A percentile compares a stretch with the other conserved stretches of the same genome.
Evolutionary conservation across 2,888 invertebrate genomes (phyloP).

Genomic region (Sinhomidia bicolor): DNA sequence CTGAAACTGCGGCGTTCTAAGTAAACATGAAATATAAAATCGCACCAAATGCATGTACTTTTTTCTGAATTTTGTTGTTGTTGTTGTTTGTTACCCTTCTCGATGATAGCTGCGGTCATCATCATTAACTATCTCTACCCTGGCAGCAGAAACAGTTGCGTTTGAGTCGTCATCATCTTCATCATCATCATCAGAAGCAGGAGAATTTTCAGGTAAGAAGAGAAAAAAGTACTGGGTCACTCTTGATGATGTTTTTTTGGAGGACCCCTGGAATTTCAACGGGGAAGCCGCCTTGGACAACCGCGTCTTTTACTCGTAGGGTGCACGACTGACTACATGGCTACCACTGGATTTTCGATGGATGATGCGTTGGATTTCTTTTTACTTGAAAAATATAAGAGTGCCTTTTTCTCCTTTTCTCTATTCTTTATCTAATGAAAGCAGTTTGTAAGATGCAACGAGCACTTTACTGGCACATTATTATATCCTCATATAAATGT

Average conservation of each 20-base stretch:
- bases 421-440: slow-evolving; percentile 39
- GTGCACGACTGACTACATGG: slow-evolving; percentile 67
- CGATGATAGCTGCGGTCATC: not conserved
- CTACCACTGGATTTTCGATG: not conserved
- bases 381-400: not conserved
- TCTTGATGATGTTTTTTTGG: slow-evolving; percentile 60
- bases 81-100: not conserved
- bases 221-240: slow-evolving; percentile 21
- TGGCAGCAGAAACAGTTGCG: too few species aligned
- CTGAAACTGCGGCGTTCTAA: too few species aligned
- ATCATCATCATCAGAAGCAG: not conserved
- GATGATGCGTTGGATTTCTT: not conserved
- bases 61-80: not conserved
- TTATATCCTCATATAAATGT: too few species aligned
- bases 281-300: slow-evolving; percentile 73
- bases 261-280: slow-evolving; percentile 66
- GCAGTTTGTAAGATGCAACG: slow-evolving; percentile 28
- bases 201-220: not conserved
- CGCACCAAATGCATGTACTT: not conserved
- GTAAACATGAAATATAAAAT: not conserved
- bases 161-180: not conserved
- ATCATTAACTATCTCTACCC: too few species aligned
- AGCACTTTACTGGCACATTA: too few species aligned
- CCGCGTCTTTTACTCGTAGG: slow-evolving; percentile 62
- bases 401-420: slow-evolving; percentile 10